Base-by-base conservation (phyloP, 2,797 vertebrate genomes). In the Enteromius unitaeniatus region DNA sequence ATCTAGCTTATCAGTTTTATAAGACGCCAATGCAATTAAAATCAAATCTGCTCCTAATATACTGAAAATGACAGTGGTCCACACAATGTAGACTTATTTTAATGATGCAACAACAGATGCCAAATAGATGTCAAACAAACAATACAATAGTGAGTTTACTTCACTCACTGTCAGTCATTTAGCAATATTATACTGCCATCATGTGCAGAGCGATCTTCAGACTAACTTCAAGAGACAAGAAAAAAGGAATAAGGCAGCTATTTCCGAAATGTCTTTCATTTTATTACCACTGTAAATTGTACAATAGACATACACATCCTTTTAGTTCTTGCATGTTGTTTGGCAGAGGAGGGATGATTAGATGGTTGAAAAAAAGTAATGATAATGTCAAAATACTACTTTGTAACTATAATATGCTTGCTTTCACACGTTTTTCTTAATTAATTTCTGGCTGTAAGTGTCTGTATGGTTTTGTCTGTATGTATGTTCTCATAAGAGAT, bases 171-270 rank as follows among this genome's bases (percentile, higher is more conserved):
- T 42, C 31, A 62, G 31, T 81, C 28, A 72, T 67, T 82, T 40
- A 79, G 79, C 82, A 86, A 74, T 77, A 80, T 28, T 81, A 40
- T 55, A 65, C 26, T 68, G 23, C 81, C 34, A 9, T 81, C 62
- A 60, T 75, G 28, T 51, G 9, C 65, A 81, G 68, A 65, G 62
- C 15, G 21, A 37, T 75, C 62, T 34, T 69, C 75, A 73, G 37
- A 69, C 40, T 21, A 19, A 34, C n/a, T 58, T 74, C 4, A 55
- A 67, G 26, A 42, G 62, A 45, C 26, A 60, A 53, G 11, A 31
- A 75, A 55, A 45, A 13, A 72, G 13, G 34, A 67, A 69, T 90
- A 88, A 86, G 72, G 89, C 90, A 93, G 91, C 91, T 90, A 67
- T 88, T 91, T 82, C 79, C 89, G 85, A 81, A 80, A 70, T 26